Percentiles rank a stretch among this genome's conserved stretches.
These are phyloP conservation scores for Gorsachius goisagi DNA, from an alignment of 2,113 vertebrate species.

Conservation along the genomic window DNA sequence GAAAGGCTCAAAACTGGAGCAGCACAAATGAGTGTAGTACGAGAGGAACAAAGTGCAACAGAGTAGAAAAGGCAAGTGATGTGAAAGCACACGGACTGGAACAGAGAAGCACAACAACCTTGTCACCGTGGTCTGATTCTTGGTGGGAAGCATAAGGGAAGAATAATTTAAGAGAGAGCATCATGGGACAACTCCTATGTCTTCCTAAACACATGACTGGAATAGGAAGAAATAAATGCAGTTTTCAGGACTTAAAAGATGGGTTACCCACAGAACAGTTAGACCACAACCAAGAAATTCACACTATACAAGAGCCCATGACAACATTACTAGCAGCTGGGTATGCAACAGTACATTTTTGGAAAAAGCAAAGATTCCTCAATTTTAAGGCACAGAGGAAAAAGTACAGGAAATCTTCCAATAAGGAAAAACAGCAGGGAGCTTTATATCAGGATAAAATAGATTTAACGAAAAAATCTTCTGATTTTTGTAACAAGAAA, in stretches of 20 bases:
- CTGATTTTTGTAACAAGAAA: background rate
- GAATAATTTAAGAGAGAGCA: background rate
- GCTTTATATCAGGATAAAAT: background rate
- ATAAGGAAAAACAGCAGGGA: background rate
- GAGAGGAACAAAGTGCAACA: background rate
- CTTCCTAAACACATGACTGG: background rate
- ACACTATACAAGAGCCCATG: background rate
- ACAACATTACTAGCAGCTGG: background rate
- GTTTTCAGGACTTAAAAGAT: background rate
- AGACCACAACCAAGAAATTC: background rate
- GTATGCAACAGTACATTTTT: background rate
- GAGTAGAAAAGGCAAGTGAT: background rate
- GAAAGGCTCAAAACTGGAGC: background rate
- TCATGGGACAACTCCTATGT: background rate
- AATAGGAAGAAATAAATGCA: background rate
- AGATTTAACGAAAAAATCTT: background rate
- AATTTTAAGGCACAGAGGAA: background rate
- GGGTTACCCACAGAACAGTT: background rate
- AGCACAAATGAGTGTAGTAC: background rate
- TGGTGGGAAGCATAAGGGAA: background rate
- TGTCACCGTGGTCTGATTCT: background rate
- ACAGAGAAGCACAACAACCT: background rate
- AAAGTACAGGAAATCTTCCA: background rate
- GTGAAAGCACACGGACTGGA: background rate
- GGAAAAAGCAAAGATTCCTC: background rate